Conservation (phyloP, 30 jellyfish, hydroid and myxozoan genomes). For the Catostylus mosaicus region DNA sequence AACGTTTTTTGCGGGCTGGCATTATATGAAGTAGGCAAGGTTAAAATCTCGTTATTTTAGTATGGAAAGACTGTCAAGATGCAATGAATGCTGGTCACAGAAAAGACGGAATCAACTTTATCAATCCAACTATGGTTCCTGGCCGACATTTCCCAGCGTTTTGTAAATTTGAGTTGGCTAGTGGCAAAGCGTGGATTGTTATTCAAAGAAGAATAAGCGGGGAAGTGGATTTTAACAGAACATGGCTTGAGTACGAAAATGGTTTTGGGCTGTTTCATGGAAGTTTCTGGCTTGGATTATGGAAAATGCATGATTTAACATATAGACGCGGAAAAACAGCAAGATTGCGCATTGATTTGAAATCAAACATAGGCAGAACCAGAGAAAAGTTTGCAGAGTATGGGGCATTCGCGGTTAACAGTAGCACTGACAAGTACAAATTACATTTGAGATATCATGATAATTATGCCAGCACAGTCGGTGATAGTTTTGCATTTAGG, state of each 20-base stretch:
- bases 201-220: conserved; percentile 44
- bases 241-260: conserved; percentile 43
- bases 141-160: conserved; percentile 5
- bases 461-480: conserved; percentile 1
- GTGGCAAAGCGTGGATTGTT: conserved; percentile 29
- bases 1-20: too few relatives aligned
- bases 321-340: conserved; percentile 5
- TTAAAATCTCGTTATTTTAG: too few relatives aligned
- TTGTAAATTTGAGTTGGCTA: conserved; percentile 27
- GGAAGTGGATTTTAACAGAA: conserved; percentile 8
- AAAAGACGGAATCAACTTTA: conserved; percentile 23
- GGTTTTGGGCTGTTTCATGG: conserved; percentile 52
- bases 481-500: not conserved
- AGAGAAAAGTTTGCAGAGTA: conserved; percentile 26
- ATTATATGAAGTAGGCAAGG: too few relatives aligned
- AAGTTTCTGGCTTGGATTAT: conserved; percentile 59
- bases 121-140: conserved; percentile 17
- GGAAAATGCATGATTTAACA: conserved; percentile 29
- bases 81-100: conserved; percentile 14
- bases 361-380: not conserved
- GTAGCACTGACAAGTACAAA: not conserved
- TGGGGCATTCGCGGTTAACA: conserved; percentile 8
- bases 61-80: conserved; percentile 44
- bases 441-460: not conserved
- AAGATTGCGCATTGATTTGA: conserved; percentile 14